phyloP scores from a whole-genome alignment of 2,888 invertebrate species.

The Drosophila anomalipes region DNA sequence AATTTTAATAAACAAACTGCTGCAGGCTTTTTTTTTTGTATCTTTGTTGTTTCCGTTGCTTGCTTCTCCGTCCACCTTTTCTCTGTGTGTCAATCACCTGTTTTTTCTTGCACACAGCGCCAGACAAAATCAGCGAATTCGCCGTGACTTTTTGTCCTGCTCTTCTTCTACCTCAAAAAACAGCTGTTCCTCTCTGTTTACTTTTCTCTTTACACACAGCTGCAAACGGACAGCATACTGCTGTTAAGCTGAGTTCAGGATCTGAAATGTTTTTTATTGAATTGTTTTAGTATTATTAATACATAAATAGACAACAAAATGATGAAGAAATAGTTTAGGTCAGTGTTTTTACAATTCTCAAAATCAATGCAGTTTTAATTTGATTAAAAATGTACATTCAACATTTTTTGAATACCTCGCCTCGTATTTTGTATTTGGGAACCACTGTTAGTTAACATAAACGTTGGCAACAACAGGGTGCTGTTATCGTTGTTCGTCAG shows the following conservation, averaged over 20 bases:
- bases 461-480: background rate
- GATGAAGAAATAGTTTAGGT: background rate
- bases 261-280: background rate
- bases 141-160: slow-evolving; percentile 33
- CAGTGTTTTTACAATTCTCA: background rate
- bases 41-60: slow-evolving; percentile 59
- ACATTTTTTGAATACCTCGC: background rate
- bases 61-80: slow-evolving; percentile 35
- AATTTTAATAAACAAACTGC: slow-evolving; percentile 39
- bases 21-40: slow-evolving; percentile 30
- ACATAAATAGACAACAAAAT: background rate
- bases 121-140: slow-evolving; percentile 56
- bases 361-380: background rate
- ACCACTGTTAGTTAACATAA: slow-evolving; percentile 41
- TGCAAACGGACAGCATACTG: background rate
- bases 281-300: background rate
- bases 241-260: slow-evolving; percentile 13
- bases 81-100: slow-evolving; percentile 72
- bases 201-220: slow-evolving; percentile 45
- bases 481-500: slow-evolving; percentile 35
- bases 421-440: background rate
- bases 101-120: slow-evolving; percentile 52
- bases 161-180: slow-evolving; percentile 14
- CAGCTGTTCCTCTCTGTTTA: slow-evolving; percentile 50
- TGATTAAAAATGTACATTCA: background rate